phyloP scores from a whole-genome alignment of 2,888 invertebrate genomes.

The Brenthis daphne region DNA sequence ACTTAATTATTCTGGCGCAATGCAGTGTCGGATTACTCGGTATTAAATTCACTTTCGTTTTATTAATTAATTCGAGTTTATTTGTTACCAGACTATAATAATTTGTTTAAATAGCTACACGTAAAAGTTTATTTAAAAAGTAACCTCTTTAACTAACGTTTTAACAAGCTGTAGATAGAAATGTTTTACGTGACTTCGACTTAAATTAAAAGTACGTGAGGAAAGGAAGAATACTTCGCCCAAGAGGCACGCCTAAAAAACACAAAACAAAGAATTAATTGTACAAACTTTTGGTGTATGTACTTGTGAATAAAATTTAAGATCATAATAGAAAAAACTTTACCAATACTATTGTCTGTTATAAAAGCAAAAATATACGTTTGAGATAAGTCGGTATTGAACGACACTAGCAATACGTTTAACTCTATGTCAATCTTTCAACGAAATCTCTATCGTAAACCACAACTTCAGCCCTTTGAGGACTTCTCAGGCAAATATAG shows the following conservation, averaged over 20 bases:
- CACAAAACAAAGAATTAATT: no score
- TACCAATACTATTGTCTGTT: no score
- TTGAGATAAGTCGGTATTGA: background rate
- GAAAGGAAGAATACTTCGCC: no score
- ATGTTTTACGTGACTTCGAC: no score
- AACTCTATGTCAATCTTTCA: background rate
- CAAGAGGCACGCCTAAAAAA: no score
- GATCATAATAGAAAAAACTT: no score
- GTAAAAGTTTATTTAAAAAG: background rate
- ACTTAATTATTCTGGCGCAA: conserved; percentile 36
- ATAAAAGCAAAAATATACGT: no score
- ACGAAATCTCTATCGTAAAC: background rate
- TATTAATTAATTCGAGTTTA: conserved; percentile 21
- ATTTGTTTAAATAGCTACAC: background rate
- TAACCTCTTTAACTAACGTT: no score
- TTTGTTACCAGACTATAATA: conserved; percentile 10
- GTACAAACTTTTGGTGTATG: no score
- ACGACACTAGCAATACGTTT: background rate
- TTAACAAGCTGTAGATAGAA: no score
- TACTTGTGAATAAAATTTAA: no score
- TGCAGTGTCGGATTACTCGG: conserved; percentile 28
- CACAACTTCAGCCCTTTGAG: background rate
- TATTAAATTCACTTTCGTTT: conserved; percentile 28
- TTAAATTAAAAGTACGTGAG: no score
- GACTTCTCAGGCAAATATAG: background rate